phyloP scores from a whole-genome alignment of 2,797 vertebrate species.

The Sebastes hubbsi region DNA sequence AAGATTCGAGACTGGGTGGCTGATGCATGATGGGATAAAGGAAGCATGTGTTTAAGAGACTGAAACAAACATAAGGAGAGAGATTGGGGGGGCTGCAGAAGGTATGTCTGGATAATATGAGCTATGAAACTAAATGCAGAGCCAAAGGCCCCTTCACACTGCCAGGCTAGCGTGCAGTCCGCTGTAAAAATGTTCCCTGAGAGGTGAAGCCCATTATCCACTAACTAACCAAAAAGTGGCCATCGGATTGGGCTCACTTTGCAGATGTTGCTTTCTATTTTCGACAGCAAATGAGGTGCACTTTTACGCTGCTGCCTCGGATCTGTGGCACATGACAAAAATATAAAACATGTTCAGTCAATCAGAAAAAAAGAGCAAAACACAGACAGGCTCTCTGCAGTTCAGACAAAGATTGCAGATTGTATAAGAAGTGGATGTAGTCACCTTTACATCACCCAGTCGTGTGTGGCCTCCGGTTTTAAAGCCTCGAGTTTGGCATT shows the following conservation, averaged over 20 bases:
- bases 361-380: conserved; percentile 29
- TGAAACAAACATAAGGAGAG: conserved; percentile 7
- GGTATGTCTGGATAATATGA: conserved; percentile 26
- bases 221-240: conserved; percentile 65
- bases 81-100: background rate
- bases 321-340: conserved; percentile 15
- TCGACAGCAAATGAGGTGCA: conserved; percentile 42
- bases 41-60: conserved; percentile 19
- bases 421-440: too few relatives aligned
- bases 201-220: conserved; percentile 70
- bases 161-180: conserved; percentile 18
- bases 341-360: conserved; percentile 22
- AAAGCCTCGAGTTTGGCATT: too few relatives aligned
- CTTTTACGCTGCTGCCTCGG: conserved; percentile 22
- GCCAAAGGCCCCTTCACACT: conserved; percentile 34
- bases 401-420: background rate
- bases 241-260: conserved; percentile 52
- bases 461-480: too few relatives aligned
- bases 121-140: conserved; percentile 48
- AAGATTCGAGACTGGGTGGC: background rate
- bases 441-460: too few relatives aligned
- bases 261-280: conserved; percentile 65
- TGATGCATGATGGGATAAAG: conserved; percentile 14
- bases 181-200: conserved; percentile 57
- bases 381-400: background rate